Evolutionary conservation across 37 sponge, comb jelly and placozoan species (phyloP).

Genomic region (Cladorhizidae sp.): DNA sequence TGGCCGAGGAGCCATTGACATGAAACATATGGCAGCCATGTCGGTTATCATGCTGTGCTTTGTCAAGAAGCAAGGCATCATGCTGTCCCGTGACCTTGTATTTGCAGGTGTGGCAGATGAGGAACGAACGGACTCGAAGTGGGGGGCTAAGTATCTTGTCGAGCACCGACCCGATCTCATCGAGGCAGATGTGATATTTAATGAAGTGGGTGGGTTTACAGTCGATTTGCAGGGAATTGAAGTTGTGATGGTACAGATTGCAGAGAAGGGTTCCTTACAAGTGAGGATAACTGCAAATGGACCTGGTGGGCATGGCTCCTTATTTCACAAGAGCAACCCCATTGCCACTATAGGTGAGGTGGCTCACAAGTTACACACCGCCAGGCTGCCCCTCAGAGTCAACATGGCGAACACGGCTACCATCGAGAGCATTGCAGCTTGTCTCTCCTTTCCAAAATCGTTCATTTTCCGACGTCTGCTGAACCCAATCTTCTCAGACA

Average conservation of each 20-base stretch:
- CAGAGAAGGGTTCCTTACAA: conserved; percentile 66
- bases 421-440: conserved; percentile 43
- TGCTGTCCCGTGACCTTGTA: conserved; percentile 70
- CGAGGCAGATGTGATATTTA: conserved; percentile 75
- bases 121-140: conserved; percentile 55
- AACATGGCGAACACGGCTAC: conserved; percentile 38
- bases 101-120: conserved; percentile 87
- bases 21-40: conserved; percentile 91
- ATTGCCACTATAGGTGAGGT: conserved; percentile 60
- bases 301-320: conserved; percentile 75
- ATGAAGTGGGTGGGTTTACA: conserved; percentile 81
- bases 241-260: conserved; percentile 66
- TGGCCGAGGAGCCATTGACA: conserved; percentile 84
- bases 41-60: conserved; percentile 66
- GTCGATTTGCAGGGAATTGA: conserved; percentile 37
- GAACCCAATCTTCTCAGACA: conserved; percentile 40
- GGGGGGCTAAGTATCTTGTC: conserved; percentile 73
- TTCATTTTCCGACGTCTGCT: conserved; percentile 48
- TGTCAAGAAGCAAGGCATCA: conserved; percentile 47
- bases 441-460: conserved; percentile 47
- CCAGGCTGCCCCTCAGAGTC: conserved; percentile 52
- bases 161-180: conserved; percentile 74
- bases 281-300: conserved; percentile 68
- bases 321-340: conserved; percentile 66
- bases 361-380: conserved; percentile 40